phyloP scores from a whole-genome alignment of 2,888 invertebrate species.

The Phyto melanocephala region DNA sequence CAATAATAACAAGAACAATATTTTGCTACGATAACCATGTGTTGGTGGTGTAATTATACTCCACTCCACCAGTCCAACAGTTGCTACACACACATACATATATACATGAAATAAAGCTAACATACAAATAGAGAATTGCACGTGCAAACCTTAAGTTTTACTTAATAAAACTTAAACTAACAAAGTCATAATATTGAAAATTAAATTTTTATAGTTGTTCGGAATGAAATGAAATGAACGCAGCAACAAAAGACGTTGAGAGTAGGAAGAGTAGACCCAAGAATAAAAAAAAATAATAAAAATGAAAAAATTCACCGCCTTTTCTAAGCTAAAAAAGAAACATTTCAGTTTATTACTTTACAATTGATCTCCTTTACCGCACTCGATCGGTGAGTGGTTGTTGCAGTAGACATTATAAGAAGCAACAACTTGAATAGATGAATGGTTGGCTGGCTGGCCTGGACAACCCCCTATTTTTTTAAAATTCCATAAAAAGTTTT shows the following conservation, averaged over 20 bases:
- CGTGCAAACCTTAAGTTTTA: conserved; percentile 15
- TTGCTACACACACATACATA: background rate
- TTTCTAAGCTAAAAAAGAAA: conserved; percentile 7
- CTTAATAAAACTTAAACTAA: conserved; percentile 23
- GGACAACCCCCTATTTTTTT: conserved; percentile 30
- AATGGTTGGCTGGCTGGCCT: conserved; percentile 21
- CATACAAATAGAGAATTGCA: background rate
- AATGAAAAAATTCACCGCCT: conserved; percentile 29
- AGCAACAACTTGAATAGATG: conserved; percentile 22
- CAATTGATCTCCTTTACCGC: conserved; percentile 31
- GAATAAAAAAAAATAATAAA: background rate
- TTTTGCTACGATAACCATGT: conserved; percentile 13
- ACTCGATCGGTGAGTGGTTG: background rate
- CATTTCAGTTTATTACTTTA: conserved; percentile 53
- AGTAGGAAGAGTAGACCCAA: background rate
- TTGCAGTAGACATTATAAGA: conserved; percentile 14
- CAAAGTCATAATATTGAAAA: conserved; percentile 43
- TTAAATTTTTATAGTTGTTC: conserved; percentile 26
- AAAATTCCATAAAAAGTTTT: background rate
- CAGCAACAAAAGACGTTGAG: background rate
- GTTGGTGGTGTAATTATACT: conserved; percentile 46
- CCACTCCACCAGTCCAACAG: background rate
- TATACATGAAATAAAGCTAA: too few species aligned
- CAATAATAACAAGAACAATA: conserved; percentile 7
- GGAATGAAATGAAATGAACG: background rate